These are phyloP conservation scores for Nothocercus nigrocapillus DNA, from an alignment of 2,113 vertebrate genomes.

Conservation along the genomic window DNA sequence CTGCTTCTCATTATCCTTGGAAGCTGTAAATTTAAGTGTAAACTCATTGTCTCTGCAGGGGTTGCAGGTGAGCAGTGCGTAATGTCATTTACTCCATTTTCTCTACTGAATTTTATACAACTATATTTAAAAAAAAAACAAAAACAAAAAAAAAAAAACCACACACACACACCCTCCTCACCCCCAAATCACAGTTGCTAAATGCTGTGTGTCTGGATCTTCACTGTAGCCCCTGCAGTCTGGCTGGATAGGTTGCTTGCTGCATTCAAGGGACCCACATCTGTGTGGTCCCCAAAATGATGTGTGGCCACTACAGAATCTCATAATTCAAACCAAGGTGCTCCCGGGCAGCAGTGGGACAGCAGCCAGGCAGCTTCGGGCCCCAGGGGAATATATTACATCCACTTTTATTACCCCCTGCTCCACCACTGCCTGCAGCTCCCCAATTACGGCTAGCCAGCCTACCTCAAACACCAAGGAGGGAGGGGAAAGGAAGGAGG, in stretches of 20 bases:
- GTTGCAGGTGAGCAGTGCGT: constrained; percentile 17
- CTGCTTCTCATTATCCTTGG: constrained; percentile 26
- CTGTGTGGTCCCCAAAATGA: constrained; percentile 3
- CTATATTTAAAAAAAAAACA: background rate
- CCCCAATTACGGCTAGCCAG: background rate
- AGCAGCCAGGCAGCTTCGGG: constrained; percentile 49
- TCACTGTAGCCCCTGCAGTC: background rate
- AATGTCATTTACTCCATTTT: constrained; percentile 11
- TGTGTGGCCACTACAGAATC: background rate
- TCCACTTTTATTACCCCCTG: background rate
- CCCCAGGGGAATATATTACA: background rate
- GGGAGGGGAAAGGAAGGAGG: background rate
- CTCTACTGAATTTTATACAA: background rate
- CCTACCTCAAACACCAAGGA: background rate
- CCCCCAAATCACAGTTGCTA: background rate
- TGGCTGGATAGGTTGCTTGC: background rate
- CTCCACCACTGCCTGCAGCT: background rate
- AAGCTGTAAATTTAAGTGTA: constrained; percentile 33
- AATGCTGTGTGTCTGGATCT: background rate
- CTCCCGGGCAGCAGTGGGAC: constrained; percentile 31
- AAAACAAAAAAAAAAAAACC: no score
- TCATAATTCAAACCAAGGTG: background rate
- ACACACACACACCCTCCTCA: background rate
- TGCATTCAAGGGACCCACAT: background rate
- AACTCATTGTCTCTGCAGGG: constrained; percentile 58